Evolutionary conservation across 30 jellyfish, hydroid and myxozoan genomes (phyloP), one percentile per base, ranked within the genome.

Genomic region (Aurelia sp.): DNA sequence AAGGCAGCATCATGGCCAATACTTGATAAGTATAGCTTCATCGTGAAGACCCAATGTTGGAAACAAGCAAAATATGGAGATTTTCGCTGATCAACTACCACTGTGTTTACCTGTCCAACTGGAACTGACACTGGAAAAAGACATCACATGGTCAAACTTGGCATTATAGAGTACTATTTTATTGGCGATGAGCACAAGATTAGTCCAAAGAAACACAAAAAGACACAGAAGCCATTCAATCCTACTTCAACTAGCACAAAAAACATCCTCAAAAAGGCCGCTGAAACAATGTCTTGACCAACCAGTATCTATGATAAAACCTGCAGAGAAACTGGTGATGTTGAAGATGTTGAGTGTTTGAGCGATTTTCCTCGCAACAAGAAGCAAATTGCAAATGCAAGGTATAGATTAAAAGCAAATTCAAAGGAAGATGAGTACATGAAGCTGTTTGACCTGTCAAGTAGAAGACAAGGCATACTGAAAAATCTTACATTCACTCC

Each of bases 151-250:
- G 8, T 59, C 1, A 59, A 59, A 59, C 27, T 17, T 59, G 68
- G 68, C 20, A 59, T 59, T 2, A 59, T 59, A 17, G 68, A 59
- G 68, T 59, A 59, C 8, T 59, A 59, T 59, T 20, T 59, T 10
- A 59, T 20, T 59, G 68, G 68, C 20, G 68, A 59, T 4, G 68
- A 59, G 68, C 68, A 59, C 68, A 59, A 59, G 27, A 20, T 59
- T 59, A 59, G 68, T 59, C 68, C 68, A 59, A 17, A 59, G 68
- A 59, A 59, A 59, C 68, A 59, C 68, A 59, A 59, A 59, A 59
- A 20, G 8, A 59, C 68, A 59, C 68, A 59, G 5, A 5, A 2
- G 47, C 1, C 47, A 35, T 35, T 35, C 47, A 35, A 35, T 35
- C 47, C 47, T 35, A 35, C 47, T 35, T 35, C 47, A 4, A 35